Conservation (phyloP, 92 coral and sea anemone species). For the Zoanthus gigantus region DNA sequence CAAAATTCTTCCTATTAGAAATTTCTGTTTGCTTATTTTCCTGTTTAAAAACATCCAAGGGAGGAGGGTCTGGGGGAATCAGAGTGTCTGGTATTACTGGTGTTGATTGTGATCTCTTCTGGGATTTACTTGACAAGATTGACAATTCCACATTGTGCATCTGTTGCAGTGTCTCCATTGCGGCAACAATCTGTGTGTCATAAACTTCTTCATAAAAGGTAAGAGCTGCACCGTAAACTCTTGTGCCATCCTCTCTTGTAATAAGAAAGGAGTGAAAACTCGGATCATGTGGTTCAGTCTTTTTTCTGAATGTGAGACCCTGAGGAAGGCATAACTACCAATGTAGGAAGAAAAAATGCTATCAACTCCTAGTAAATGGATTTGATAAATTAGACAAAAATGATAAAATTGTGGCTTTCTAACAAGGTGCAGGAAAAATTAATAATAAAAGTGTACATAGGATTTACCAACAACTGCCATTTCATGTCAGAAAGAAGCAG, state of each 20-base stretch:
- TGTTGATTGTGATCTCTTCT: slow-evolving; percentile 72
- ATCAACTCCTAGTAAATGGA: too few relatives aligned
- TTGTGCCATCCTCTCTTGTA: slow-evolving; percentile 97
- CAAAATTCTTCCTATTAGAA: slow-evolving; percentile 69
- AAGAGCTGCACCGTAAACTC: slow-evolving; percentile 90
- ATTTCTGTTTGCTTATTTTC: slow-evolving; percentile 48
- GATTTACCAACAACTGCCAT: too few relatives aligned
- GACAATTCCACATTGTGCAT: slow-evolving; percentile 95
- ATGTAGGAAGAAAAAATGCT: not conserved
- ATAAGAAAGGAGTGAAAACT: slow-evolving; percentile 89
- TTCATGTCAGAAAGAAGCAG: too few relatives aligned
- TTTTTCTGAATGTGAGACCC: slow-evolving; percentile 89
- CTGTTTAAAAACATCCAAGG: slow-evolving; percentile 11
- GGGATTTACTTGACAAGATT: slow-evolving; percentile 69
- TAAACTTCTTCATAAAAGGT: slow-evolving; percentile 87
- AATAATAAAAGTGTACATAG: too few relatives aligned
- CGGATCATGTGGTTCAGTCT: slow-evolving; percentile 81
- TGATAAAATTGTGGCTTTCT: too few relatives aligned
- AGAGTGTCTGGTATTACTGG: slow-evolving; percentile 59
- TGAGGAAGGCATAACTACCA: slow-evolving; percentile 89
- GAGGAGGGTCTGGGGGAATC: slow-evolving; percentile 59
- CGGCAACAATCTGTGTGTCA: slow-evolving; percentile 81
- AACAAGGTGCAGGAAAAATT: too few relatives aligned
- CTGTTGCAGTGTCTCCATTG: slow-evolving; percentile 91
- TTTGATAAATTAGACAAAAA: too few relatives aligned